Evolutionary conservation across 2,113 vertebrate genomes (phyloP).

Genomic region (Phyllostomus discolor): DNA sequence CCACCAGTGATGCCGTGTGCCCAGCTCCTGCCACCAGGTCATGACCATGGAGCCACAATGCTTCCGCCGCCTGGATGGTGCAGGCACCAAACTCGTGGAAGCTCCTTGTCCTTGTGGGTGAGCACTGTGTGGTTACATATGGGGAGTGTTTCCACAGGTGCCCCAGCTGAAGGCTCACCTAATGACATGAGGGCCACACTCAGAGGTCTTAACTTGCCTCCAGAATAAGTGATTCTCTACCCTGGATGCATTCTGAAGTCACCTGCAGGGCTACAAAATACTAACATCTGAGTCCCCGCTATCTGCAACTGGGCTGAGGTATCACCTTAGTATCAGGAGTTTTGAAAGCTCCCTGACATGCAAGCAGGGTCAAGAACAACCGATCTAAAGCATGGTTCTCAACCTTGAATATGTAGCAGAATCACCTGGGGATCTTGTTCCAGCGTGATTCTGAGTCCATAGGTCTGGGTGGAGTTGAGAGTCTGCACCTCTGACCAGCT

Average conservation of each 20-base stretch:
- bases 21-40: neutral
- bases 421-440: neutral
- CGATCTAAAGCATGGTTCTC: neutral
- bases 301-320: neutral
- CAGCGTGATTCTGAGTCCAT: neutral
- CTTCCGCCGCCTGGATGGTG: neutral
- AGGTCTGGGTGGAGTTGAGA: neutral
- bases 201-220: neutral
- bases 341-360: neutral
- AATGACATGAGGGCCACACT: neutral
- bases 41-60: neutral
- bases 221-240: neutral
- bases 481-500: neutral
- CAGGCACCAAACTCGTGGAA: neutral
- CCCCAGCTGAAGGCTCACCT: neutral
- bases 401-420: neutral
- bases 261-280: neutral
- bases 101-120: neutral
- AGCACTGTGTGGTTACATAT: neutral
- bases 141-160: neutral
- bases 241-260: neutral
- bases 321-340: neutral
- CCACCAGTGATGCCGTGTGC: neutral
- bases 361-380: neutral
- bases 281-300: too few relatives aligned